Evolutionary conservation across 1,140 invertebrate species (phyloP), one percentile per base, ranked within the genome.

Genomic region (Hypsibius dujardini): DNA sequence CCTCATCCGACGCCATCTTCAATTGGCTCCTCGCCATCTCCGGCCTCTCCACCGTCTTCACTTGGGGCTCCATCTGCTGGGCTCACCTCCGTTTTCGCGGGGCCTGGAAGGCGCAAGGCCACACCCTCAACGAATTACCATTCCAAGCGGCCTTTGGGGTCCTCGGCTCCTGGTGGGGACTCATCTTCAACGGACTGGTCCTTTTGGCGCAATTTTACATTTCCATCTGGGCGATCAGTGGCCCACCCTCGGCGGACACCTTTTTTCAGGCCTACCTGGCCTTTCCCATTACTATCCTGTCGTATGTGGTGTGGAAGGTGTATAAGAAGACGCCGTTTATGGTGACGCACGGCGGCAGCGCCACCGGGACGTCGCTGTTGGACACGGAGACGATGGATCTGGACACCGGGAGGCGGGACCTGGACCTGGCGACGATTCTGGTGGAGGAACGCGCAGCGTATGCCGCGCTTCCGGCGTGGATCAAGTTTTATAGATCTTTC

Each of bases 11-110:
- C 42, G 3, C 42, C 42, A 42, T 67, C 62, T 67, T 67, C 42
- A 42, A 42, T 42, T 67, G 62, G 62, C 62, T 67, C 42, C 42
- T 67, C 12, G 62, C 62, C 62, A 67, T 67, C 42, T 67, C 62
- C 62, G 62, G 62, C 3, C 45, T 67, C 3, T 67, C 62, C 42
- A 67, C 62, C 62, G 45, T 67, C 12, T 67, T 67, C 62, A 67
- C 62, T 45, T 67, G 62, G 62, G 42, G 3, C 12, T 67, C 62
- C 62, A 67, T 67, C 62, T 67, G 62, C 62, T 67, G 62, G 62
- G 62, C 62, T 12, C 62, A 67, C 45, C 12, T 67, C 12, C 62
- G 62, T 12, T 67, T 67, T 42, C 62, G 62, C 12, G 12, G 42
- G 12, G 62, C 62, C 12, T 67, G 62, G 62, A 12, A 42, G 45